Conservation (phyloP, 2,888 invertebrate species). For the Macrophya alboannulata region DNA sequence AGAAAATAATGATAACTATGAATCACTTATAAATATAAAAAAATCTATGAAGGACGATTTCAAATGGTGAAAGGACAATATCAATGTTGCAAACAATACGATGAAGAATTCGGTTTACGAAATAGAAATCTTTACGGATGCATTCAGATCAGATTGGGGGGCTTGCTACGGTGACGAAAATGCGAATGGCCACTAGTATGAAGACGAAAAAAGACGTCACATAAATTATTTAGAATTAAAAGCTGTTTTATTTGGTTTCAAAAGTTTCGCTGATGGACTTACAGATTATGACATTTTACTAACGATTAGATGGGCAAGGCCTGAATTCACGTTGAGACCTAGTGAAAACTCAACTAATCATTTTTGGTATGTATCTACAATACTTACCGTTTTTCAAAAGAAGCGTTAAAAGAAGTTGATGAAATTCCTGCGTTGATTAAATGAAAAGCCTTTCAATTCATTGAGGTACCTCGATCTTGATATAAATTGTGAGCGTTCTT, state of each 20-base stretch:
- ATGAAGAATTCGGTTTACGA: background rate
- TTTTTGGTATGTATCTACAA: too few species aligned
- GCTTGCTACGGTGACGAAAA: constrained; percentile 32
- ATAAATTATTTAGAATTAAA: constrained; percentile 60
- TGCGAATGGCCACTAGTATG: constrained; percentile 57
- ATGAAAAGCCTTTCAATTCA: too few species aligned
- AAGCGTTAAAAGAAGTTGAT: too few species aligned
- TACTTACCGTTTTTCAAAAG: too few species aligned
- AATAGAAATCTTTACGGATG: background rate
- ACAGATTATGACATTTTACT: constrained; percentile 57
- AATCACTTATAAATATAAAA: too few species aligned
- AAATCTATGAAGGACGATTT: background rate
- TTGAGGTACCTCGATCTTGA: too few species aligned
- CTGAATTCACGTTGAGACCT: too few species aligned
- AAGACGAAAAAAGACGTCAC: constrained; percentile 48
- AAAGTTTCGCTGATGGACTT: constrained; percentile 60
- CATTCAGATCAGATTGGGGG: constrained; percentile 8
- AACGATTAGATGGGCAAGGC: too few species aligned
- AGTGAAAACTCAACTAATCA: too few species aligned
- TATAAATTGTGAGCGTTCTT: too few species aligned
- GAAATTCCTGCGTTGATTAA: too few species aligned
- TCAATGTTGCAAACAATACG: background rate
- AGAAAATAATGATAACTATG: too few species aligned
- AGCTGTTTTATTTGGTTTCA: constrained; percentile 59
- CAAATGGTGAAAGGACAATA: background rate